Conservation (phyloP, 2,113 vertebrate species). For the Mastomys coucha region DNA sequence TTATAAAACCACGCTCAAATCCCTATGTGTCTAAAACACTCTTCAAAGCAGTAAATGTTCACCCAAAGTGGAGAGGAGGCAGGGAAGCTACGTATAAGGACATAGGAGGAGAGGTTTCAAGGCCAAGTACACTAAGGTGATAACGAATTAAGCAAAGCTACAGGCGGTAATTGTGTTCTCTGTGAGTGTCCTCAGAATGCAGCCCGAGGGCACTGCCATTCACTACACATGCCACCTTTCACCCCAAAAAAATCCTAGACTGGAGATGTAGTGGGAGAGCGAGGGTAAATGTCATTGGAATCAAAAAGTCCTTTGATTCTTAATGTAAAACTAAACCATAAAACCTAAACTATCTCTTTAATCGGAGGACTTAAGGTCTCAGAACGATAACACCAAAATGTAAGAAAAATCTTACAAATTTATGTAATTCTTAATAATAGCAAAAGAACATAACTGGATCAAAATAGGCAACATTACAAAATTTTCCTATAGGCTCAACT, state of each 20-base stretch:
- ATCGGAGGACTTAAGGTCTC: slow-evolving; percentile 6
- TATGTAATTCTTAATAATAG: background rate
- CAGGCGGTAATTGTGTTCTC: background rate
- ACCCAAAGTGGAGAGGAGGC: background rate
- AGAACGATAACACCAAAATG: background rate
- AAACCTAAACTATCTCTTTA: background rate
- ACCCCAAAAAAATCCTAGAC: background rate
- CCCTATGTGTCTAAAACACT: background rate
- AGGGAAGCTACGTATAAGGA: background rate
- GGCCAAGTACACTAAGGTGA: background rate
- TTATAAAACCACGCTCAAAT: background rate
- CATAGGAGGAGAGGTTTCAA: background rate
- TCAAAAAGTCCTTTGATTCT: background rate
- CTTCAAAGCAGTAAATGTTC: background rate
- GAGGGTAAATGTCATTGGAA: background rate
- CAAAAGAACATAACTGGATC: background rate
- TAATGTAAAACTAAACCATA: background rate
- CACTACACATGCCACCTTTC: background rate
- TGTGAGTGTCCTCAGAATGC: background rate
- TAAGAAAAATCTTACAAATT: background rate
- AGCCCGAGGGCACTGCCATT: background rate
- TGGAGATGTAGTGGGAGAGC: too few relatives aligned
- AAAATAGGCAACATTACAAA: background rate
- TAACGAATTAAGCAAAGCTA: background rate
- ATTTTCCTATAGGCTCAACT: background rate